Evolutionary conservation across 2,888 invertebrate species (phyloP).

Genomic region (Ichneumon xanthorius): DNA sequence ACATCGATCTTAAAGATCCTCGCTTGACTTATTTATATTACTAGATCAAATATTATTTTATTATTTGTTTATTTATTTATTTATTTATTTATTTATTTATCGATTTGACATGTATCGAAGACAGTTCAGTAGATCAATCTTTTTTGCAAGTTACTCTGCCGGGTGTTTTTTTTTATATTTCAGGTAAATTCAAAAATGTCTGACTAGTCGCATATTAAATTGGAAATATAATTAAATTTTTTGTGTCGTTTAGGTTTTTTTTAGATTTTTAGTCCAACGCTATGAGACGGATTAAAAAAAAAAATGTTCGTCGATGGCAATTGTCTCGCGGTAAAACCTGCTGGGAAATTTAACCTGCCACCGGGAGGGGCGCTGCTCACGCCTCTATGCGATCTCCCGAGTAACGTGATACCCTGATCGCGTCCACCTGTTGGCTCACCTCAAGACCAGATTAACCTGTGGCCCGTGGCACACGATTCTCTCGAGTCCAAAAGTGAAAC

Average conservation of each 20-base stretch:
- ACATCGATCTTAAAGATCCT: constrained; percentile 18
- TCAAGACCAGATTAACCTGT: constrained; percentile 77
- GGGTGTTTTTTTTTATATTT: no score
- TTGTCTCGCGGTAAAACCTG: constrained; percentile 33
- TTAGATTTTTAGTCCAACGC: no score
- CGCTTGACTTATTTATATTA: neutral
- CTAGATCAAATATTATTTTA: neutral
- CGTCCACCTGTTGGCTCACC: constrained; percentile 81
- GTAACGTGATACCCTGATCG: constrained; percentile 79
- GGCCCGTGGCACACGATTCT: constrained; percentile 56
- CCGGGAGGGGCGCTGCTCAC: constrained; percentile 65
- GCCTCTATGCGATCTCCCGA: constrained; percentile 72
- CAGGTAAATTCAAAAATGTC: no score
- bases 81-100: neutral
- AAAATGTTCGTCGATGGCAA: no score
- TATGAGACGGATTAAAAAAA: no score
- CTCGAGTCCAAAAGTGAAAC: neutral
- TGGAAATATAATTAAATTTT: no score
- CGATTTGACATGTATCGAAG: no score
- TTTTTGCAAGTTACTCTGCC: no score
- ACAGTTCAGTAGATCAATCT: no score
- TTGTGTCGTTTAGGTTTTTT: no score
- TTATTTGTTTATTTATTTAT: constrained; percentile 3
- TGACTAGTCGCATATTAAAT: no score
- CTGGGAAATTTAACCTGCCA: constrained; percentile 72